These are phyloP conservation scores for Oophaga sylvatica DNA, from an alignment of 2,797 vertebrate genomes.

Conservation along the genomic window DNA sequence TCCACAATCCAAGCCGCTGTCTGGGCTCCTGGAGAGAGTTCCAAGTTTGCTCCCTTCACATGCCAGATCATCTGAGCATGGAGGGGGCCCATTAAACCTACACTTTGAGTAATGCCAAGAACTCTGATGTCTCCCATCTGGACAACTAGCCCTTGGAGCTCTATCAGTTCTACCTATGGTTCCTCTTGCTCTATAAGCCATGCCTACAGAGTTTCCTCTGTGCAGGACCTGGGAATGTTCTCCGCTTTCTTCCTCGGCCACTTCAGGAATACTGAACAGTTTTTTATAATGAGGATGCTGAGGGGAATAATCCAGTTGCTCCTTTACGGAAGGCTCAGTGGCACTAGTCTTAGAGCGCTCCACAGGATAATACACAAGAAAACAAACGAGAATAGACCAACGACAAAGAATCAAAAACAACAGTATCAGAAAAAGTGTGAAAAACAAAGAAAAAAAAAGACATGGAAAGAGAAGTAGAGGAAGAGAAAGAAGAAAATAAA, in stretches of 20 bases:
- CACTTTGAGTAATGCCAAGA: constrained; percentile 71
- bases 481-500: constrained; percentile 85
- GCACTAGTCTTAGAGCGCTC: constrained; percentile 84
- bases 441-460: constrained; percentile 70
- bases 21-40: constrained; percentile 87
- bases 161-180: constrained; percentile 62
- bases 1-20: constrained; percentile 94
- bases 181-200: constrained; percentile 62
- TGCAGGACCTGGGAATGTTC: constrained; percentile 71
- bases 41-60: constrained; percentile 72
- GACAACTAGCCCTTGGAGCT: constrained; percentile 68
- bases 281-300: constrained; percentile 87
- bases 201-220: constrained; percentile 68
- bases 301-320: constrained; percentile 85
- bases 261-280: constrained; percentile 97
- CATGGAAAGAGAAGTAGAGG: constrained; percentile 76
- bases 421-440: constrained; percentile 71
- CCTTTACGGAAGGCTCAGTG: constrained; percentile 83
- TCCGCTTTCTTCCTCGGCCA: constrained; percentile 83
- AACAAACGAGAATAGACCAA: constrained; percentile 66
- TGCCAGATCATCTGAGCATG: constrained; percentile 72
- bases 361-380: constrained; percentile 80
- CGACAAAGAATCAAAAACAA: constrained; percentile 64
- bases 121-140: constrained; percentile 69
- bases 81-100: constrained; percentile 73